Conservation (phyloP, 2,888 invertebrate genomes). For the Xylota segnis region DNA sequence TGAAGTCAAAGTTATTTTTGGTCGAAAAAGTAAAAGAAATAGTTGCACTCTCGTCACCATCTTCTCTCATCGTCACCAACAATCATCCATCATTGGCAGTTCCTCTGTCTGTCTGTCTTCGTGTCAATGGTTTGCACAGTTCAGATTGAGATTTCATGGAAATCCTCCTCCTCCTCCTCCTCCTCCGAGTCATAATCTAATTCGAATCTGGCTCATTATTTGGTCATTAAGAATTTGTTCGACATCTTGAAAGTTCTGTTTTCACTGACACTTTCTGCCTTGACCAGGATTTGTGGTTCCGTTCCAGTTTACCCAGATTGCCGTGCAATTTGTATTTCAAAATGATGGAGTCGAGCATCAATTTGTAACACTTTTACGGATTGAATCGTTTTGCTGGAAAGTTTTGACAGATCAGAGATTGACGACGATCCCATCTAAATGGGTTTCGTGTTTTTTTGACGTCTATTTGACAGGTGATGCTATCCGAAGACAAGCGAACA, state of each 20-base stretch:
- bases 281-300: conserved; percentile 11
- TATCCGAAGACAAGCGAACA: conserved; percentile 6
- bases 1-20: conserved; percentile 53
- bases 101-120: conserved; percentile 1
- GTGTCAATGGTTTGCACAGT: conserved; percentile 16
- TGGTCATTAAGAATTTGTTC: conserved; percentile 68
- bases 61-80: conserved; percentile 22
- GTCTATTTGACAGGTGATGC: conserved; percentile 25
- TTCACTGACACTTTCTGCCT: conserved; percentile 14
- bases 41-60: conserved; percentile 50
- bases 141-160: conserved; percentile 61
- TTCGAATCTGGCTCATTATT: conserved; percentile 56
- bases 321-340: conserved; percentile 27
- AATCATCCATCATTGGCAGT: conserved; percentile 50
- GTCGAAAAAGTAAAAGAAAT: conserved; percentile 14
- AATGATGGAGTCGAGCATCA: conserved; percentile 1
- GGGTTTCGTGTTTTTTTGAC: neutral
- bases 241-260: conserved; percentile 47
- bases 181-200: conserved; percentile 6
- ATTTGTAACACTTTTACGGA: conserved; percentile 26
- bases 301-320: conserved; percentile 21
- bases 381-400: conserved; percentile 10
- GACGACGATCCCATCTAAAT: neutral
- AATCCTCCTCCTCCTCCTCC: conserved; percentile 36
- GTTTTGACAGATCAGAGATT: conserved; percentile 15